Percentiles rank a stretch among this genome's conserved stretches.
Evolutionary conservation across 2,797 vertebrate species (phyloP).

Genomic region (Atherinosoma microstoma): DNA sequence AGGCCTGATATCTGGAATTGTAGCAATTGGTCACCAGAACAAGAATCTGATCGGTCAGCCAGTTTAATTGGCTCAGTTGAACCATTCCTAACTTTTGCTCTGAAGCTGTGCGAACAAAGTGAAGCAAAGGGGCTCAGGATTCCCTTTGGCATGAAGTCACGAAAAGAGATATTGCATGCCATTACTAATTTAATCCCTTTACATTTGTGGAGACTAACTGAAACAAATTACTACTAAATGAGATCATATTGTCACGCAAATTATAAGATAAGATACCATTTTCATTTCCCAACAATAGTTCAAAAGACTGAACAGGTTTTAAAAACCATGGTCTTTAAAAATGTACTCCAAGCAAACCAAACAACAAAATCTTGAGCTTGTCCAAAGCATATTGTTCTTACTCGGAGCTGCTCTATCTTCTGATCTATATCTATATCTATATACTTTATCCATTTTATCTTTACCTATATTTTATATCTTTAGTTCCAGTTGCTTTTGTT

Average conservation of each 20-base stretch:
- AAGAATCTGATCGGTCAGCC: not conserved
- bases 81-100: not conserved
- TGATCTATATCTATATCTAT: too few relatives aligned
- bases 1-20: not conserved
- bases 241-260: not conserved
- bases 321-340: not conserved
- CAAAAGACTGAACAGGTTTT: not conserved
- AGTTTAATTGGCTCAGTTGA: not conserved
- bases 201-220: not conserved
- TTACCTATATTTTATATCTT: not conserved
- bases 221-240: not conserved
- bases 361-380: not conserved
- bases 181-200: not conserved
- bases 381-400: not conserved
- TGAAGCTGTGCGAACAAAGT: not conserved
- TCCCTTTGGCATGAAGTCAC: not conserved
- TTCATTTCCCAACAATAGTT: not conserved
- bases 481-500: not conserved
- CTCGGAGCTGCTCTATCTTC: too few relatives aligned
- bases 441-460: too few relatives aligned
- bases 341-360: not conserved
- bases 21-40: not conserved
- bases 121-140: not conserved
- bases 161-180: too few relatives aligned
- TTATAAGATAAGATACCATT: not conserved